Conservation (phyloP, 2,113 vertebrate genomes). For the Danionella cerebrum region DNA sequence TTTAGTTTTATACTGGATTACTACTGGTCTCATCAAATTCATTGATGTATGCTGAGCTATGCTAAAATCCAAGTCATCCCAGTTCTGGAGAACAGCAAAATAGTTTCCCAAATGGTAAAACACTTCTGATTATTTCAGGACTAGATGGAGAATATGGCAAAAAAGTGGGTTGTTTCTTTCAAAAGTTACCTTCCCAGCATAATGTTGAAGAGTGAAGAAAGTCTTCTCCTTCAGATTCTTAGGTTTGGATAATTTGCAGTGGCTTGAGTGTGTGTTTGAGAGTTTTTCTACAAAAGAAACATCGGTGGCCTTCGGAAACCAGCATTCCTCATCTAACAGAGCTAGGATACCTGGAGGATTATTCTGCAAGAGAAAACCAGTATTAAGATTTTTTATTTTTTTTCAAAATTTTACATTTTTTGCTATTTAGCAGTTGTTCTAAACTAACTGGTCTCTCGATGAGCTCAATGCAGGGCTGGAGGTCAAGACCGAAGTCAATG, state of each 20-base stretch:
- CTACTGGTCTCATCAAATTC: too few species aligned
- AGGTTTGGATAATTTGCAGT: conserved; percentile 87
- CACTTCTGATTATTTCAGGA: too few species aligned
- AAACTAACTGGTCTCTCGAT: conserved; percentile 83
- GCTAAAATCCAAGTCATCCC: too few species aligned
- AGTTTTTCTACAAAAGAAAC: conserved; percentile 89
- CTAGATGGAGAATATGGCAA: too few species aligned
- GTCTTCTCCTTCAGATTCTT: conserved; percentile 91
- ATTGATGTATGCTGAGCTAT: too few species aligned
- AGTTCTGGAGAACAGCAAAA: too few species aligned
- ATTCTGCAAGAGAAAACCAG: conserved; percentile 63
- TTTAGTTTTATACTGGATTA: too few species aligned
- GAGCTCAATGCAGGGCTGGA: conserved; percentile 94
- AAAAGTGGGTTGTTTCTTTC: too few species aligned
- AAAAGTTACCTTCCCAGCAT: conserved; percentile 80
- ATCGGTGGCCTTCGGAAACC: conserved; percentile 95
- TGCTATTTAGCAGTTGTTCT: neutral
- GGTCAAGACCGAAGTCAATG: conserved; percentile 93
- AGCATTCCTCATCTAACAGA: conserved; percentile 92
- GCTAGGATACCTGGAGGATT: conserved; percentile 91
- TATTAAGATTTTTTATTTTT: neutral
- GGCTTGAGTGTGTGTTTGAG: conserved; percentile 74
- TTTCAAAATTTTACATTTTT: neutral
- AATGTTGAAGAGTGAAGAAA: conserved; percentile 86
- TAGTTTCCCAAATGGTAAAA: too few species aligned